Evolutionary conservation across 2,797 vertebrate species (phyloP), one percentile per base, ranked within the genome.

Genomic region (Girardinus metallicus): DNA sequence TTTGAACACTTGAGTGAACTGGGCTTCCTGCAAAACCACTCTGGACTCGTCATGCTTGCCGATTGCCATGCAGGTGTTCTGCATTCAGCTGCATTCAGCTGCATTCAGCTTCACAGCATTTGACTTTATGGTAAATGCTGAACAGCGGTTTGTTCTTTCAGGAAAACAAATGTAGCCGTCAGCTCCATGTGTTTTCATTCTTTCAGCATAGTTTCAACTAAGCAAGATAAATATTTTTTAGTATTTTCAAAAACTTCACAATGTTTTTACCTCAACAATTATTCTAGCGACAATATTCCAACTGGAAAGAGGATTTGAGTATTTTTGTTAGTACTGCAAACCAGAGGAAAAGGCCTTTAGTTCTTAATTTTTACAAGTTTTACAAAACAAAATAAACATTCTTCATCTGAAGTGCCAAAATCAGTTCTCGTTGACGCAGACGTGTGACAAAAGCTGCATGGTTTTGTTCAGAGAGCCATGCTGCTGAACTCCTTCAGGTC

Each of bases 41-140:
- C 44, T 34, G 74, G 96, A 36, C 96, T 96, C 97, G 94, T 96
- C 97, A 97, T 97, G 96, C 16, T 36, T 34, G 15, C 55, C 55
- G 96, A 13, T 34, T 29, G n/a, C 53, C 53, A 55, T 26, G 23
- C 53, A n/a, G 53, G n/a, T 62, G 57, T 62, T 26, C n/a, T 60
- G n/a, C 26, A 13, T 29, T 64, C 31, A 64, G 62, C 18, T 16
- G 11, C 60, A 36, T 15, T 39, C 6, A 39, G 39, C 39, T 39
- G 39, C 39, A 43, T 9, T 43, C 41, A 47, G 15, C 49, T 49
- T 7, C 47, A 49, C 47, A 43, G 5, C 3, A 3, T 43, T 26
- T 2, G 36, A 70, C 66, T 70, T 39, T 68, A 64, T 29, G n/a
- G 29, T 62, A 29, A n/a, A 29, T 15, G 1, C 31, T 62, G 31